Base-by-base conservation (phyloP, 2,797 vertebrate genomes). In the Typhlichthys eigenmanni region DNA sequence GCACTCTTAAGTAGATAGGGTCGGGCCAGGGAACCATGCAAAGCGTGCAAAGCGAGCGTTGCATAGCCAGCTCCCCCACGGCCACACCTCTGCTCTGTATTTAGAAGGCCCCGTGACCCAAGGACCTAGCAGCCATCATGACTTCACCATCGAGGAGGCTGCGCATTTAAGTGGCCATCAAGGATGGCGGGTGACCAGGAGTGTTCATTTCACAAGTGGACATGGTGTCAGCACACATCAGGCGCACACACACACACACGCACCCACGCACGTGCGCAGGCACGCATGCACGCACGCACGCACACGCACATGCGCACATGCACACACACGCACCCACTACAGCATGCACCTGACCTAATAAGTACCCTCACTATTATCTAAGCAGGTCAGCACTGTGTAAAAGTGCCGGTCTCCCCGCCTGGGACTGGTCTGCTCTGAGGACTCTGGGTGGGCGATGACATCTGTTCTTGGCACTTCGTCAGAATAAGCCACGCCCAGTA, bases 61-160 rank as follows among this genome's bases (percentile, higher is more conserved):
- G 72, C 85, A 87, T 84, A 76, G 70, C 68, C 72, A 78, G 60
- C 81, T 83, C 88, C 77, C 84, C 74, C 59, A 16, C 1, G 32
- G 29, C 71, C 74, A 68, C 52, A 66, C 62, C 71, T 80, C 65
- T 57, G 73, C 69, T 75, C 87, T 85, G 84, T 75, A 85, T 90
- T 84, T 91, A 91, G 88, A 67, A 62, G 59, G 5, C 68, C 62
- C 69, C 60, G 83, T 79, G 67, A 86, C 50, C 59, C 76, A 66
- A 68, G 79, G 82, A 84, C 84, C 85, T 75, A 74, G 84, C 84
- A 83, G 79, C 69, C 78, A 53, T 80, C 82, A 88, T 91, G 88
- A 92, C 83, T 87, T 92, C 89, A 92, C 78, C 83, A 79, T 84
- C 70, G 72, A 82, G 73, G 87, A 89, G 88, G 87, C 82, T 6